Percentiles rank a stretch among this genome's conserved stretches.
Conservation (phyloP, 2,797 vertebrate genomes). For the Tragelaphus eurycerus region DNA sequence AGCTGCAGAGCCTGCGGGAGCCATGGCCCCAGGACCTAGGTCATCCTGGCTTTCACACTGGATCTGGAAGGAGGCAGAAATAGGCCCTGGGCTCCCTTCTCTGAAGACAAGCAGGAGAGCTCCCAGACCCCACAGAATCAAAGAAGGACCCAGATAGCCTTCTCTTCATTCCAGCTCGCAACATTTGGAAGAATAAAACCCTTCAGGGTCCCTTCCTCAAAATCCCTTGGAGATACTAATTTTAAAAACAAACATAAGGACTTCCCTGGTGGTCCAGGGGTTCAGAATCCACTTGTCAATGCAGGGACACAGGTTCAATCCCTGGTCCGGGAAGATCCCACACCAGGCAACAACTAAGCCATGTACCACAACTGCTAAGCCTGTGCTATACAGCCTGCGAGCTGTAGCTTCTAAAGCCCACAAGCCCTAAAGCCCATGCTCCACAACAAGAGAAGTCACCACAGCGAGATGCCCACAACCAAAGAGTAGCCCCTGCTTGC, state of each 20-base stretch:
- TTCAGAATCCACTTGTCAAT: neutral
- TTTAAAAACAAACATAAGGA: neutral
- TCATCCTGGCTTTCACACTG: too few relatives aligned
- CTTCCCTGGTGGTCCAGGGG: neutral
- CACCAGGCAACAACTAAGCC: neutral
- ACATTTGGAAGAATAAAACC: neutral
- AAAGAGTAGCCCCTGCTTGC: neutral
- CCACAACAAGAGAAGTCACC: neutral
- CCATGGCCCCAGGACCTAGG: neutral
- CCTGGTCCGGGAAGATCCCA: neutral
- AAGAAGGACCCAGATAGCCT: neutral
- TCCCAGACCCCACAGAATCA: neutral
- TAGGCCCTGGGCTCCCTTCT: neutral
- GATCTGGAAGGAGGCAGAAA: neutral
- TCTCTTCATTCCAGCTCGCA: neutral
- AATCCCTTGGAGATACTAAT: neutral
- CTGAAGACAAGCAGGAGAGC: neutral
- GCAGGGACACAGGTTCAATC: neutral
- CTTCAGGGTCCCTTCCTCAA: neutral
- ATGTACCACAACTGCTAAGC: neutral
- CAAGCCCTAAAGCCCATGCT: neutral
- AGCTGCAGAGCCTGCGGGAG: neutral
- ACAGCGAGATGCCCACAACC: neutral
- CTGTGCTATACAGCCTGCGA: neutral
- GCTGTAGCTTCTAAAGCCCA: neutral